phyloP scores from a whole-genome alignment of 2,113 vertebrate species.

The Loxodonta africana region DNA sequence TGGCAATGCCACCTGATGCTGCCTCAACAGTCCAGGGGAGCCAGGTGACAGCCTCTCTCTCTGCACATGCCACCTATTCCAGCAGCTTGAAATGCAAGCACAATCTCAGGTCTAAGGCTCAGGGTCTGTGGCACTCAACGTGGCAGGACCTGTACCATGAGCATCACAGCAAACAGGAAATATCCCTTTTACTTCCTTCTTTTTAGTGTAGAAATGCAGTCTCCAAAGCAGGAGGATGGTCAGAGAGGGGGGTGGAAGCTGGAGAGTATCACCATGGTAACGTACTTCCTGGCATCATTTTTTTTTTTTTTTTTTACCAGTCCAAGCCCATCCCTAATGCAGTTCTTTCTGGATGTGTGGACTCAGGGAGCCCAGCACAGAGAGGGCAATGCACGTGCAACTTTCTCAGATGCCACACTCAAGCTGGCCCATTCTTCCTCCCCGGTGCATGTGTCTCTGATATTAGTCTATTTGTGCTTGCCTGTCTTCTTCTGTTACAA shows the following conservation, averaged over 20 bases:
- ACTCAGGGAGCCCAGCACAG: not conserved
- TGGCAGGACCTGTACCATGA: not conserved
- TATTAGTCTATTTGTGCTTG: not conserved
- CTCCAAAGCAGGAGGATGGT: not conserved
- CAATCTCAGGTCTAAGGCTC: not conserved
- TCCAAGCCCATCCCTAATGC: not conserved
- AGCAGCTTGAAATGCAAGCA: not conserved
- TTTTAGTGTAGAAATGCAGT: slow-evolving; percentile 10
- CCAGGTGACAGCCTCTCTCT: not conserved
- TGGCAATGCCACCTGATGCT: not conserved
- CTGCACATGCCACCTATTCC: no score
- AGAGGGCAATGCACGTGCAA: not conserved
- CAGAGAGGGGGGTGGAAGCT: not conserved
- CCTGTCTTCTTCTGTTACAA: not conserved
- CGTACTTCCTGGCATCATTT: not conserved
- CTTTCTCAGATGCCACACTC: not conserved
- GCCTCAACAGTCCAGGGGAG: not conserved
- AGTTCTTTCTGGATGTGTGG: not conserved
- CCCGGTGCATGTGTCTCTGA: not conserved
- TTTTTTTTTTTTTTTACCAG: not conserved
- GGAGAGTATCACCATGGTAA: slow-evolving; percentile 61
- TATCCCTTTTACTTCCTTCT: not conserved
- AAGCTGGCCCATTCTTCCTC: not conserved
- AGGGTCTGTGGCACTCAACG: not conserved
- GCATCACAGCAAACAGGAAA: not conserved